phyloP scores from a whole-genome alignment of 2,113 vertebrate species.

The Clinocottus analis region DNA sequence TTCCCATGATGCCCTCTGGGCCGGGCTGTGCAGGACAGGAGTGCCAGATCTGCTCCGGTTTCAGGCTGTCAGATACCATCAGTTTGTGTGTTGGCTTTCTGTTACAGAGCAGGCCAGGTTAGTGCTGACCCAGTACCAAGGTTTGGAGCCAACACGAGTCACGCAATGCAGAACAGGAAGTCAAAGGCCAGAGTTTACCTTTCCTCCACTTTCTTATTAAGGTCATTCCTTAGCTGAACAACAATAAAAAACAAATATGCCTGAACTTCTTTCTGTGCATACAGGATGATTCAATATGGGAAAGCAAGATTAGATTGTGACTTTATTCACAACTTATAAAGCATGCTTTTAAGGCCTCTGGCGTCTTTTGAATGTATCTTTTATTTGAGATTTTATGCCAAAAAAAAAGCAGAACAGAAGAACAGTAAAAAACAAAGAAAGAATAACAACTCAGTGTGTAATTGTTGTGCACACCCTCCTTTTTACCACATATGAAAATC shows the following conservation, averaged over 20 bases:
- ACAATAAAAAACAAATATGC: conserved; percentile 18
- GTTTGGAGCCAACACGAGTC: conserved; percentile 66
- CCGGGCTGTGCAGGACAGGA: conserved; percentile 55
- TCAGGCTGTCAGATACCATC: conserved; percentile 77
- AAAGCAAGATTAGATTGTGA: conserved; percentile 8
- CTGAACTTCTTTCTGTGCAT: background rate
- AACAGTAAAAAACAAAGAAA: background rate
- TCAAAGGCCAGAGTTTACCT: conserved; percentile 64
- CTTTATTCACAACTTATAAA: background rate
- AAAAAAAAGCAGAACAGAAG: background rate
- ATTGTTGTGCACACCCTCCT: background rate
- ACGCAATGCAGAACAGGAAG: conserved; percentile 71
- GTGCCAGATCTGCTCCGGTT: conserved; percentile 69
- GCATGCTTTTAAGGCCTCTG: background rate
- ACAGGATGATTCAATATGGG: background rate
- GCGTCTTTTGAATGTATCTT: background rate
- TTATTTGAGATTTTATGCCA: background rate
- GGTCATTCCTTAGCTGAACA: conserved; percentile 14
- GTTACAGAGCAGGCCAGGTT: conserved; percentile 58
- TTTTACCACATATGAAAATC: conserved; percentile 7
- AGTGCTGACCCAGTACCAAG: conserved; percentile 41
- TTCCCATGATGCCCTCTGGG: conserved; percentile 65
- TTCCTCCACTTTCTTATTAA: conserved; percentile 55
- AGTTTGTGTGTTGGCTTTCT: conserved; percentile 69
- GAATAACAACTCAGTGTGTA: background rate